phyloP scores from a whole-genome alignment of 1,140 invertebrate species.

The Drosophila watanabei region DNA sequence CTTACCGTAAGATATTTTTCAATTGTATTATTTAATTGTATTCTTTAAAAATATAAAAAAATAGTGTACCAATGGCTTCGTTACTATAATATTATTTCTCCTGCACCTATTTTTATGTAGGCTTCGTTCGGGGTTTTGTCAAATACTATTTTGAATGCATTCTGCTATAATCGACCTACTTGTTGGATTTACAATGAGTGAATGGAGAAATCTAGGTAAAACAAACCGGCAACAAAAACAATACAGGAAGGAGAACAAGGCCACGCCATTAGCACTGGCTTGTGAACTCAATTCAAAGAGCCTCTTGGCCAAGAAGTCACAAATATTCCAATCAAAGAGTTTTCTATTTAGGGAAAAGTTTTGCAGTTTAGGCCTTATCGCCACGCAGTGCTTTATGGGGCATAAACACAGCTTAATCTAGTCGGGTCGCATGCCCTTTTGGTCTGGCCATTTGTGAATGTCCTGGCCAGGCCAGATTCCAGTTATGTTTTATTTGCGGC shows the following conservation, averaged over 20 bases:
- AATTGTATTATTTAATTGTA: neutral
- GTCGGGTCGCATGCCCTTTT: constrained; percentile 30
- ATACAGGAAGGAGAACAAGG: constrained; percentile 25
- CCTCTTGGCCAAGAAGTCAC: constrained; percentile 16
- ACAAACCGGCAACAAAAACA: constrained; percentile 2
- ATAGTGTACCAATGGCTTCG: neutral
- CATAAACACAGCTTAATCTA: constrained; percentile 48
- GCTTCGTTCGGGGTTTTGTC: constrained; percentile 30
- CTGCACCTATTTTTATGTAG: neutral
- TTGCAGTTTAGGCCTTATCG: constrained; percentile 31
- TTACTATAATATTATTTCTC: neutral
- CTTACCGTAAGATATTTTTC: neutral
- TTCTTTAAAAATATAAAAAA: neutral
- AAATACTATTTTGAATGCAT: constrained; percentile 58
- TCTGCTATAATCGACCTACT: constrained; percentile 41
- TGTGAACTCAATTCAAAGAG: constrained; percentile 14
- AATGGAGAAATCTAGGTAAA: constrained; percentile 6
- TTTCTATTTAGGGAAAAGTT: constrained; percentile 26
- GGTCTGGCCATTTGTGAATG: constrained; percentile 38
- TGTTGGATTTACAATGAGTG: constrained; percentile 31
- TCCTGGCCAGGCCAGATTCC: constrained; percentile 25
- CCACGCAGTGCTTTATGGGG: constrained; percentile 33
- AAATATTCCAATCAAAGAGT: constrained; percentile 33
- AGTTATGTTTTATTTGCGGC: constrained; percentile 26
- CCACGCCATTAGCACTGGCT: neutral